Conservation (phyloP, 2,888 invertebrate genomes). For the Pristionchus japonicus region DNA sequence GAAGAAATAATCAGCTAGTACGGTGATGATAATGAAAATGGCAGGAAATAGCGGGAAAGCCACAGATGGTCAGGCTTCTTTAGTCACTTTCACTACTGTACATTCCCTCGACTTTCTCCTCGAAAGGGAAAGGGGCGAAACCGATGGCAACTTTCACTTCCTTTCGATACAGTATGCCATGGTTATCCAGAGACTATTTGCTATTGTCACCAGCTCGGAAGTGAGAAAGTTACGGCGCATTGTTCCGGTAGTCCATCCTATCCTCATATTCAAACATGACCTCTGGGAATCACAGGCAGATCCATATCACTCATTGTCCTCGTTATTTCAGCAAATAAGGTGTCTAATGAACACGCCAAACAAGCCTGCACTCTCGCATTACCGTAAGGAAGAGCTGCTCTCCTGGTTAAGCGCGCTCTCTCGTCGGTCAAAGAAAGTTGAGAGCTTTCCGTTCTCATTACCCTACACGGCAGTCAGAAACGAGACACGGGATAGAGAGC, state of each 20-base stretch:
- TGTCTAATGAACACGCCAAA: constrained; percentile 4
- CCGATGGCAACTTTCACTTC: not conserved
- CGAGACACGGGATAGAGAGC: not conserved
- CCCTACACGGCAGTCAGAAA: constrained; percentile 17
- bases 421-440: too few species aligned
- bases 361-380: not conserved
- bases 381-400: too few species aligned
- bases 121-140: not conserved
- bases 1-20: too few species aligned
- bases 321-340: not conserved
- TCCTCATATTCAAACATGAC: constrained; percentile 30
- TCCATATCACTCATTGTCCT: constrained; percentile 36
- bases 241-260: not conserved
- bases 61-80: not conserved
- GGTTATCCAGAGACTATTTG: not conserved
- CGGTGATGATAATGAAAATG: not conserved
- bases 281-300: not conserved
- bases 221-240: not conserved
- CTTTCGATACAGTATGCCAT: not conserved
- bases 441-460: not conserved
- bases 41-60: not conserved
- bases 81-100: not conserved
- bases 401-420: too few species aligned
- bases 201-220: not conserved
- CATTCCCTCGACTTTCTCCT: constrained; percentile 5